Conservation (phyloP, 2,797 vertebrate genomes). For the Eulemur albifrons region DNA sequence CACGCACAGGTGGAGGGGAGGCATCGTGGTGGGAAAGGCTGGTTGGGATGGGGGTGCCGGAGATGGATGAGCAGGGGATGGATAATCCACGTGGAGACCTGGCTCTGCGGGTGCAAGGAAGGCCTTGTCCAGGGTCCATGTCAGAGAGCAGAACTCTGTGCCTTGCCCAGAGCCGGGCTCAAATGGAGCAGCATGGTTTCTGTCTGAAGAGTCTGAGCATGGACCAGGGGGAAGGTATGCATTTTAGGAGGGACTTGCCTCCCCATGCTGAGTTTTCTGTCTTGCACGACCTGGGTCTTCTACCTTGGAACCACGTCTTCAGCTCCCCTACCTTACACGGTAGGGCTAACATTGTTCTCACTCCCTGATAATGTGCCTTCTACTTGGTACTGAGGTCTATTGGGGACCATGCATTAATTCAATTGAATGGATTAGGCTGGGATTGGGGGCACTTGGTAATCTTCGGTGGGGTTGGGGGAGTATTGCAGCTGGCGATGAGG, state of each 20-base stretch:
- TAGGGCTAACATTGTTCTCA: background rate
- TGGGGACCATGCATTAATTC: background rate
- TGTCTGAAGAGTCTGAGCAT: background rate
- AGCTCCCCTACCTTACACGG: background rate
- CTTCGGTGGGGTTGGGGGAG: background rate
- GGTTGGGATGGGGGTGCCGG: background rate
- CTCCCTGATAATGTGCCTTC: background rate
- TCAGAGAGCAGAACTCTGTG: fast-evolving
- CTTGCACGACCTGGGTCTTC: background rate
- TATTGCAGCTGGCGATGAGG: background rate
- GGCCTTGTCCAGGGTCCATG: background rate
- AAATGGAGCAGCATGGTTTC: fast-evolving
- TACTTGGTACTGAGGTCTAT: background rate
- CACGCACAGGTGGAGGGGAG: background rate
- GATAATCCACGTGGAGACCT: fast-evolving
- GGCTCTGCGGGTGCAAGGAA: background rate
- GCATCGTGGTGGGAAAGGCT: fast-evolving
- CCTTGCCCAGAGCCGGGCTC: background rate
- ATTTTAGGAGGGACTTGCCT: background rate
- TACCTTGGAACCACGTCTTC: background rate
- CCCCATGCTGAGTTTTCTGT: background rate
- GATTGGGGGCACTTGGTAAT: background rate
- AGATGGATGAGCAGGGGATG: background rate
- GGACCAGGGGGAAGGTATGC: background rate
- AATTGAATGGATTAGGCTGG: background rate